Base-by-base conservation (phyloP, 2,888 invertebrate genomes). In the Phyto melanocephala region DNA sequence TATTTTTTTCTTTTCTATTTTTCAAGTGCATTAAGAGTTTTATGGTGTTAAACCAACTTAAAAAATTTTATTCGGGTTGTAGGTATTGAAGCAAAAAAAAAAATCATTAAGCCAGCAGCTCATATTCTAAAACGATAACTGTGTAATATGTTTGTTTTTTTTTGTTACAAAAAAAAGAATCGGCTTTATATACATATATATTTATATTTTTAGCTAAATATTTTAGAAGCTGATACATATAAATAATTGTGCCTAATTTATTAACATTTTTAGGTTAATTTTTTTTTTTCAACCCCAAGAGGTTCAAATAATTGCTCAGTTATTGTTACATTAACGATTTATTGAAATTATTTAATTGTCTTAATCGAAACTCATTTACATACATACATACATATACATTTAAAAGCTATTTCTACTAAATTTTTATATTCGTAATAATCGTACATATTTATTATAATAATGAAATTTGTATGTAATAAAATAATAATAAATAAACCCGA, bases 351-450 rank as follows among this genome's bases (percentile, higher is more conserved):
- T 45, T 35, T 11, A 47, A 56, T 35, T 56, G 24, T 24, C 35
- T 65, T 45, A 65, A 45, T 45, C 1, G 45, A 58, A 63, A 62
- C 37, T 42, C 52, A 62, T 62, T 52, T 54, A 54, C 54, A 74
- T 15, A 17, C 3, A 6, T 28, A 60, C 20, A 76, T 6, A 62
- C 24, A 63, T 42, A 33, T 45, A 37, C 75, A 74, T 65, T 65
- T 56, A 81, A 28, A 45, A 24, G 71, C 74, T 78, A 56, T 67
- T 78, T 78, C 62, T 70, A 70, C 63, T 70, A 63, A 78, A 78
- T 78, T 75, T 81, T 81, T 81, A 81, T 76, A 76, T 76, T 60
- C 68, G 42, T 80, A 80, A n/a, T n/a, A n/a, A 52, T 63, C 78
- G 63, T 50, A 78, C 33, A 76, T 77, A 54, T 78, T 78, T 62